These are phyloP conservation scores for Zingel zingel DNA, from an alignment of 2,113 vertebrate genomes.

Conservation along the genomic window DNA sequence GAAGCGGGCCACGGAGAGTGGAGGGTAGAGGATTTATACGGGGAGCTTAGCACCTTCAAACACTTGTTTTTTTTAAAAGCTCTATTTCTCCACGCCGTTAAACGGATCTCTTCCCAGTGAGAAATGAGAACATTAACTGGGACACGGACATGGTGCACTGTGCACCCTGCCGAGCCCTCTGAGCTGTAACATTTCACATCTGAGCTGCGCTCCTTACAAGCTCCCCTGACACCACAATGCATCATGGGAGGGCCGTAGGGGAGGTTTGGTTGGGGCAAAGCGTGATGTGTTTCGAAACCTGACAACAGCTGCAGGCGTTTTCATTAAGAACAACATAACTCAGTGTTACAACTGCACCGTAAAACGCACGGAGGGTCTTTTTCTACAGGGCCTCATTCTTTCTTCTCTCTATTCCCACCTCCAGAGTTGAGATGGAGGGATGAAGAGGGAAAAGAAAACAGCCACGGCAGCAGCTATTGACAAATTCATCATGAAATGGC, in stretches of 20 bases:
- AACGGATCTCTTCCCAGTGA: conserved; percentile 68
- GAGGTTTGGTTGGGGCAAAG: conserved; percentile 43
- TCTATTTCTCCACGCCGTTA: conserved; percentile 69
- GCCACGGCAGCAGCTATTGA: conserved; percentile 45
- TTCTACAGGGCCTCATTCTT: conserved; percentile 27
- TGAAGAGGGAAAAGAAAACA: conserved; percentile 31
- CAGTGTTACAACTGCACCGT: conserved; percentile 66
- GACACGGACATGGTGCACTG: conserved; percentile 69
- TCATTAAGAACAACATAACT: conserved; percentile 76
- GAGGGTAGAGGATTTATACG: conserved; percentile 59
- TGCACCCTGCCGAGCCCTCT: conserved; percentile 66
- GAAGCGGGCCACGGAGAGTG: conserved; percentile 29
- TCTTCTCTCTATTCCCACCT: conserved; percentile 13
- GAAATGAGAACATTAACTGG: conserved; percentile 79
- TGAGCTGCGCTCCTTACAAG: conserved; percentile 73
- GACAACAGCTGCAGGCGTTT: conserved; percentile 78
- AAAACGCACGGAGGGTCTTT: conserved; percentile 17
- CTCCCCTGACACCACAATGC: conserved; percentile 70
- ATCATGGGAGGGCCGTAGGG: conserved; percentile 75
- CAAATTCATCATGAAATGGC: conserved; percentile 54
- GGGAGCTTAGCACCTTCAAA: conserved; percentile 58
- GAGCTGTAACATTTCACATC: conserved; percentile 75
- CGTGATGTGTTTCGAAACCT: conserved; percentile 71
- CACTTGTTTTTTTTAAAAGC: conserved; percentile 75
- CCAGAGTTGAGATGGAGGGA: conserved; percentile 33